phyloP scores from a whole-genome alignment of 1,140 invertebrate genomes.

The Chironomus tepperi region DNA sequence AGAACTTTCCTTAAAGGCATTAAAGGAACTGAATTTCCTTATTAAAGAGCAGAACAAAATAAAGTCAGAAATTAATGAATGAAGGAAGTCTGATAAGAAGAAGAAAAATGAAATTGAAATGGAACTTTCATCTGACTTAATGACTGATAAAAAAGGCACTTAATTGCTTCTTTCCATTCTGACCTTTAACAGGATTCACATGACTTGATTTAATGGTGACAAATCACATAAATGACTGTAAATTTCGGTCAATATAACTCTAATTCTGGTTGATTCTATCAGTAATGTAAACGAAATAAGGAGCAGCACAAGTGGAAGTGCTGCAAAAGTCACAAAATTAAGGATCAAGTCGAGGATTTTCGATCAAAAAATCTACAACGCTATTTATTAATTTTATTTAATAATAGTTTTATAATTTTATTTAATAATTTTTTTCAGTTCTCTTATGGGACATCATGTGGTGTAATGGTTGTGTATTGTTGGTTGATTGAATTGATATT shows the following conservation, averaged over 20 bases:
- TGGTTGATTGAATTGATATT: background rate
- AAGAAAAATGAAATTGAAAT: background rate
- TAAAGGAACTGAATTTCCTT: no score
- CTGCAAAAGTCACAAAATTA: background rate
- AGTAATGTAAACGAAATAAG: background rate
- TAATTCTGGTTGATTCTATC: no score
- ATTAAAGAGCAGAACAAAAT: no score
- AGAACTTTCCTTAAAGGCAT: no score
- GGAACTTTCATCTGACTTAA: background rate
- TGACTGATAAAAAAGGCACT: background rate
- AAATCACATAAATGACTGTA: background rate
- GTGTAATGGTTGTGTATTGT: no score
- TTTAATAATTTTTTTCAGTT: conserved; percentile 9
- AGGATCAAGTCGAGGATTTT: background rate
- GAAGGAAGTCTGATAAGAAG: no score
- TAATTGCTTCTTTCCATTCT: background rate
- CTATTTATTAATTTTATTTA: background rate
- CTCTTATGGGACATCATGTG: background rate
- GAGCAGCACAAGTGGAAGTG: no score
- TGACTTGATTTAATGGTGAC: background rate
- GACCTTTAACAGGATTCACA: no score
- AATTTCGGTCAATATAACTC: background rate
- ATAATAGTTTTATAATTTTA: background rate
- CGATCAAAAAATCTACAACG: background rate
- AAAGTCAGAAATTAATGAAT: no score